phyloP scores from a whole-genome alignment of 2,888 invertebrate species.

The Pseudococcus viburni region DNA sequence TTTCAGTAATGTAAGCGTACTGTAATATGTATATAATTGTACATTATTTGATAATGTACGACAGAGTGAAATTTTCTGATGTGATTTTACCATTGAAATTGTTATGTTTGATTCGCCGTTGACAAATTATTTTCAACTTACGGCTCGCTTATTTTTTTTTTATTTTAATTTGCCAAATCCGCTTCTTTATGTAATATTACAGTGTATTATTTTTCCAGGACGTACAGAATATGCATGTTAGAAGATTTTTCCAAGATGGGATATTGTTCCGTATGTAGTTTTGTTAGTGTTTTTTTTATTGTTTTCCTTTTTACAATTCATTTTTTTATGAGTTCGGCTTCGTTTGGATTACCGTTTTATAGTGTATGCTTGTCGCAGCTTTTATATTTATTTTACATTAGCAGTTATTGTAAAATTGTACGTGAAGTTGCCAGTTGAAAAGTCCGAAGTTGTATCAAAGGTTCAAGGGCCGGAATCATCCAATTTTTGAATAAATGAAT shows the following conservation, averaged over 20 bases:
- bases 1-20: neutral
- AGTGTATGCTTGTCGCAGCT: conserved; percentile 15
- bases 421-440: too few species aligned
- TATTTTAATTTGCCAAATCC: conserved; percentile 22
- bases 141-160: neutral
- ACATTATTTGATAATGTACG: neutral
- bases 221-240: conserved; percentile 64
- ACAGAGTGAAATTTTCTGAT: neutral
- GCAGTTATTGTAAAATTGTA: neutral
- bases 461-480: too few species aligned
- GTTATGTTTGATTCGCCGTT: neutral
- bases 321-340: conserved; percentile 53
- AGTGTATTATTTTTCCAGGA: conserved; percentile 66
- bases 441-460: too few species aligned
- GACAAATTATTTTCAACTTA: neutral
- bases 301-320: neutral
- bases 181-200: conserved; percentile 27
- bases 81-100: neutral
- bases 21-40: too few species aligned
- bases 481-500: too few species aligned
- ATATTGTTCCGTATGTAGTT: conserved; percentile 65
- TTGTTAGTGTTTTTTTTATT: conserved; percentile 53
- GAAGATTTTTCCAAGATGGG: conserved; percentile 64
- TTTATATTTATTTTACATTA: conserved; percentile 34
- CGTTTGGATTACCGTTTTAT: neutral